Conservation (phyloP, 2,797 vertebrate species). For the Myotis daubentonii region DNA sequence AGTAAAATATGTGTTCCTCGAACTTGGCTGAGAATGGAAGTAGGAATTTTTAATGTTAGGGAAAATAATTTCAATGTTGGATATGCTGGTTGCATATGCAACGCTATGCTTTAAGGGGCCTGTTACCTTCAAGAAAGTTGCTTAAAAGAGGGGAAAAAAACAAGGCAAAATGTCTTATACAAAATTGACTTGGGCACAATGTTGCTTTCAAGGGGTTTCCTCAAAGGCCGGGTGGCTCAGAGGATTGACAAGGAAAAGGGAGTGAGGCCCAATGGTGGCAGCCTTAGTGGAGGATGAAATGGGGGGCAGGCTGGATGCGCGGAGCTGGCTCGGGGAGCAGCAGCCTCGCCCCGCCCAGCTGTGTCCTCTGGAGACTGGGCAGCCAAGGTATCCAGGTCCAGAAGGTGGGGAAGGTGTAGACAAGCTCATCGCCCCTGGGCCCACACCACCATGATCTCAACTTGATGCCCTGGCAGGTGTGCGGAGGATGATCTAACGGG, state of each 20-base stretch:
- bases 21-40: background rate
- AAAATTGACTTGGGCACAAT: background rate
- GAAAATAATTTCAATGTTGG: background rate
- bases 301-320: background rate
- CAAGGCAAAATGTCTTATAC: background rate
- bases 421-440: background rate
- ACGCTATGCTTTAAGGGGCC: background rate
- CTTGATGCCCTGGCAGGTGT: background rate
- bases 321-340: background rate
- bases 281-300: background rate
- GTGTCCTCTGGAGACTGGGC: background rate
- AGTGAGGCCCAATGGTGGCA: accelerated
- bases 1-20: background rate
- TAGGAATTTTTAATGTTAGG: background rate
- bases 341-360: background rate
- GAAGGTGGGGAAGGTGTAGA: background rate
- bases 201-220: slow-evolving; percentile 20
- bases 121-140: background rate
- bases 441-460: background rate
- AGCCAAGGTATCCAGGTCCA: background rate
- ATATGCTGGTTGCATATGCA: background rate
- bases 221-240: background rate
- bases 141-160: background rate
- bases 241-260: background rate
- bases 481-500: background rate